Conservation (phyloP, 2,797 vertebrate genomes). For the Enteromius unitaeniatus region DNA sequence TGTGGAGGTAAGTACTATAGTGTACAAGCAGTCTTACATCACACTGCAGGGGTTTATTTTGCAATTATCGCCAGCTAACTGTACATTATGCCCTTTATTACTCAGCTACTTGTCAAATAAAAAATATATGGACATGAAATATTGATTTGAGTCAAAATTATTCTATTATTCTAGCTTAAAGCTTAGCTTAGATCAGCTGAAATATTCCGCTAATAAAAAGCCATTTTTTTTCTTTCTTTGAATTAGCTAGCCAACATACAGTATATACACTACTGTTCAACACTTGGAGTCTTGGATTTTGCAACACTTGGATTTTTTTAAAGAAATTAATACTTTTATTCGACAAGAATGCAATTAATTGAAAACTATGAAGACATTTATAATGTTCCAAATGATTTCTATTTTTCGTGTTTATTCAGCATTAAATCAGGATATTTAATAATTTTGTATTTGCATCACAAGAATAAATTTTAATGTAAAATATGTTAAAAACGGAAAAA, state of each 20-base stretch:
- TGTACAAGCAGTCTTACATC: not conserved
- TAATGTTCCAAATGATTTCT: not conserved
- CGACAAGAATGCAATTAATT: not conserved
- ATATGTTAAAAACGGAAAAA: too few species aligned
- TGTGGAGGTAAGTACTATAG: conserved; percentile 86
- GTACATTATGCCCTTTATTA: not conserved
- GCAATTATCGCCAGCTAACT: not conserved
- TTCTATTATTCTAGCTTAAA: not conserved
- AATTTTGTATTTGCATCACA: not conserved
- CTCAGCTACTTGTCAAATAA: not conserved
- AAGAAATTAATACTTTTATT: not conserved
- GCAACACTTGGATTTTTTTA: not conserved
- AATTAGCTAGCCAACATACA: not conserved
- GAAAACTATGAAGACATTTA: not conserved
- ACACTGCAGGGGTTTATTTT: not conserved
- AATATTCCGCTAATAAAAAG: not conserved
- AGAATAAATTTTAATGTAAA: too few species aligned
- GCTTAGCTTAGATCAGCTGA: not conserved
- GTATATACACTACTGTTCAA: not conserved
- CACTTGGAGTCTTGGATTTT: not conserved
- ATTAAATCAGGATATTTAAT: too few species aligned
- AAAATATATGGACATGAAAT: conserved; percentile 9
- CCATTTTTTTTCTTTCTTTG: not conserved
- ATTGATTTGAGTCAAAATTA: not conserved
- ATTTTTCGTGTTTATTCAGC: too few species aligned